Conservation (phyloP, 2,797 vertebrate genomes). For the Microcaecilia unicolor region DNA sequence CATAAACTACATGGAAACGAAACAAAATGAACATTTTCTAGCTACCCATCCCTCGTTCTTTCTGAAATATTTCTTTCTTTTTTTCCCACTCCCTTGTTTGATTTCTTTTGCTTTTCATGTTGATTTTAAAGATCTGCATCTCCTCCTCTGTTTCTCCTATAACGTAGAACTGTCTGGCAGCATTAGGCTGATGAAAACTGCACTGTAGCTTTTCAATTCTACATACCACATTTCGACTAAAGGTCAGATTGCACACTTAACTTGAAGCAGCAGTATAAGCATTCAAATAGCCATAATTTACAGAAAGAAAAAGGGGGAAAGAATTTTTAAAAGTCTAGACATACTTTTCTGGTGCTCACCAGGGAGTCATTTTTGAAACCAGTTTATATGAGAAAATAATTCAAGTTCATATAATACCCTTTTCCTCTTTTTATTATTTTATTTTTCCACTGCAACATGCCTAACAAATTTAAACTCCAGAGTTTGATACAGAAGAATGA, state of each 20-base stretch:
- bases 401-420: slow-evolving; percentile 45
- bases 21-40: slow-evolving; percentile 13
- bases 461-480: slow-evolving; percentile 36
- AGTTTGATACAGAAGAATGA: slow-evolving; percentile 36
- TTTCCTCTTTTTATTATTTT: slow-evolving; percentile 19
- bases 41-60: slow-evolving; percentile 16
- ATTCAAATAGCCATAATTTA: slow-evolving; percentile 48
- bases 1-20: too few species aligned
- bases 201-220: too few species aligned
- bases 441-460: slow-evolving; percentile 20
- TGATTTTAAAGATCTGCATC: too few species aligned
- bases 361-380: slow-evolving; percentile 53
- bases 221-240: slow-evolving; percentile 40
- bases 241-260: slow-evolving; percentile 50
- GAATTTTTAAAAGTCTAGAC: slow-evolving; percentile 60
- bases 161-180: too few species aligned
- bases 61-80: slow-evolving; percentile 3
- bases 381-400: slow-evolving; percentile 61
- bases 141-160: too few species aligned
- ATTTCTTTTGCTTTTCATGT: too few species aligned
- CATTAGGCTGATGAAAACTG: too few species aligned
- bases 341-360: slow-evolving; percentile 47
- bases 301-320: slow-evolving; percentile 39
- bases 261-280: slow-evolving; percentile 52
- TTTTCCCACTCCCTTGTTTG: slow-evolving; percentile 9